Evolutionary conservation across 1,140 invertebrate genomes (phyloP).

Genomic region (Onthophagus taurus): DNA sequence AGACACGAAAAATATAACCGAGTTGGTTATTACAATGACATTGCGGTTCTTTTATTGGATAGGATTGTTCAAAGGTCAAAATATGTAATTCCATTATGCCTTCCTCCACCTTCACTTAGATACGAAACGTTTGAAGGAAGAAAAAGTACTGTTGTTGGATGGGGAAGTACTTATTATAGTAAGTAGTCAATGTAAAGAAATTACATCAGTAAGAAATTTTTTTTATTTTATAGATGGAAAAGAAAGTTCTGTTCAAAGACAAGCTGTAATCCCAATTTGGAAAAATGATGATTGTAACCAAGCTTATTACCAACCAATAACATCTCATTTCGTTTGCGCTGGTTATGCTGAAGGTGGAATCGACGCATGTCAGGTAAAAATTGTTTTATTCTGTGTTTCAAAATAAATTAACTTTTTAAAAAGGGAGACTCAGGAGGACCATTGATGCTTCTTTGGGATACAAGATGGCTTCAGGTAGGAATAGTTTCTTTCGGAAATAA

Average conservation of each 20-base stretch:
- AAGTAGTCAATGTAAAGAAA: slow-evolving; percentile 12
- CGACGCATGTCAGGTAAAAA: slow-evolving; percentile 77
- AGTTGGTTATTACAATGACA: slow-evolving; percentile 86
- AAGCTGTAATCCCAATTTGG: slow-evolving; percentile 82
- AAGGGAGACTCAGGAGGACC: slow-evolving; percentile 73
- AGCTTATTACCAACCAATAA: slow-evolving; percentile 87
- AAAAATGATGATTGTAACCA: slow-evolving; percentile 81
- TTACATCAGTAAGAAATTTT: slow-evolving; percentile 1
- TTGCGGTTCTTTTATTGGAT: slow-evolving; percentile 69
- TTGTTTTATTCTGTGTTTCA: not conserved
- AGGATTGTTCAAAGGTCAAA: slow-evolving; percentile 64
- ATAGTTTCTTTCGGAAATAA: slow-evolving; percentile 89
- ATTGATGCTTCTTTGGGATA: slow-evolving; percentile 65
- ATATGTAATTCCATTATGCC: slow-evolving; percentile 81
- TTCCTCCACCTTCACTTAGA: slow-evolving; percentile 53
- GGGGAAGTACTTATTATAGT: slow-evolving; percentile 81
- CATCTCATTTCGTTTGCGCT: slow-evolving; percentile 82
- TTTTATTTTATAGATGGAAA: slow-evolving; percentile 57
- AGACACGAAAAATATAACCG: slow-evolving; percentile 74
- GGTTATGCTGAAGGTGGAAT: slow-evolving; percentile 83
- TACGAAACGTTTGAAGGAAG: slow-evolving; percentile 55
- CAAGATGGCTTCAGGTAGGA: slow-evolving; percentile 76
- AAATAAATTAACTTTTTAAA: slow-evolving; percentile 20
- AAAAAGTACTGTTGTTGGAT: slow-evolving; percentile 81
- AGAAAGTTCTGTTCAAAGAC: slow-evolving; percentile 72